phyloP scores from a whole-genome alignment of 2,888 invertebrate species.

The Eulithis prunata region DNA sequence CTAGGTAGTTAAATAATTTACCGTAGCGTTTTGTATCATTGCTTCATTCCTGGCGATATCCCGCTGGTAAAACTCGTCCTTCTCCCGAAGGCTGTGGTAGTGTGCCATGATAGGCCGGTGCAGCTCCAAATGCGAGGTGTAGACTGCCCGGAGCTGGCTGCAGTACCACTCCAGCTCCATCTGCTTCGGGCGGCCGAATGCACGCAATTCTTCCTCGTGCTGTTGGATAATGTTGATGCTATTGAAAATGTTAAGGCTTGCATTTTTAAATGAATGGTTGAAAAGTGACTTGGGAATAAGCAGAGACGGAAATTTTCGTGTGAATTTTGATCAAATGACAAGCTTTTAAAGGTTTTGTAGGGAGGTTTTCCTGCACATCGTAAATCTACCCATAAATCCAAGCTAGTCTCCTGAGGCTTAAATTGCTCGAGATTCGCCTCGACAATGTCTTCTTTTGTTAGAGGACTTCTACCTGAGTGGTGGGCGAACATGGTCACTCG shows the following conservation, averaged over 20 bases:
- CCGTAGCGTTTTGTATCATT: slow-evolving; percentile 67
- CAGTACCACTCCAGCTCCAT: slow-evolving; percentile 72
- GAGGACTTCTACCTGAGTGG: too few species aligned
- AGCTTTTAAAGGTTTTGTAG: too few species aligned
- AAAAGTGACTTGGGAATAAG: too few species aligned
- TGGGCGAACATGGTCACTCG: too few species aligned
- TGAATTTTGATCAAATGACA: too few species aligned
- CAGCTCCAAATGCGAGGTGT: slow-evolving; percentile 66
- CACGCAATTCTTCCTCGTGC: slow-evolving; percentile 75
- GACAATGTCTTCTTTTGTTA: too few species aligned
- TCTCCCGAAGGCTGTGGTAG: slow-evolving; percentile 70
- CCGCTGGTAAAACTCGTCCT: slow-evolving; percentile 80
- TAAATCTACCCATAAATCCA: too few species aligned
- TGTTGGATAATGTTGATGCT: slow-evolving; percentile 39
- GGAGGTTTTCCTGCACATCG: too few species aligned
- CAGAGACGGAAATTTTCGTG: too few species aligned
- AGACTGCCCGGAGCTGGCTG: slow-evolving; percentile 68
- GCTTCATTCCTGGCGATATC: slow-evolving; percentile 74
- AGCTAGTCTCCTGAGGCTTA: too few species aligned
- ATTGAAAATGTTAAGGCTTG: not conserved
- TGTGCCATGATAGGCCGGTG: slow-evolving; percentile 77
- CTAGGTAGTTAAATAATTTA: slow-evolving; percentile 43
- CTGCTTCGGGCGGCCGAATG: slow-evolving; percentile 70
- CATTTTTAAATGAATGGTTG: too few species aligned
- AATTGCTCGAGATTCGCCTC: too few species aligned